Conservation (phyloP, 2,797 vertebrate genomes). For the Acrossocheilus wenchowensis region DNA sequence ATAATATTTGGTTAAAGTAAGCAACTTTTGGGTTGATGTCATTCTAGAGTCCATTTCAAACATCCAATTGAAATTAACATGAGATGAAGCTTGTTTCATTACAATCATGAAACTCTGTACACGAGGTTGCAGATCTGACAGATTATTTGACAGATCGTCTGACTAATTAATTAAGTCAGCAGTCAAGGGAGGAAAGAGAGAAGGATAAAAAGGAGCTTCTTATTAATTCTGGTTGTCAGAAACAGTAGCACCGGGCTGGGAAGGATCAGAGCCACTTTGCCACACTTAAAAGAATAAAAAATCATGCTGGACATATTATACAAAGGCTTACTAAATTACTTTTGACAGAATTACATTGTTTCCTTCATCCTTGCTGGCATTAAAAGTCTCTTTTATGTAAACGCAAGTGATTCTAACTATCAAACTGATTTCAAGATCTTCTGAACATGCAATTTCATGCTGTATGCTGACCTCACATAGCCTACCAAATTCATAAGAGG, state of each 20-base stretch:
- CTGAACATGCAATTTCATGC: background rate
- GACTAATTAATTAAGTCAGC: slow-evolving; percentile 23
- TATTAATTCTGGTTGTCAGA: background rate
- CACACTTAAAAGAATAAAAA: background rate
- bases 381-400: slow-evolving; percentile 6
- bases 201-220: slow-evolving; percentile 22
- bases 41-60: background rate
- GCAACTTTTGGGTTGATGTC: background rate
- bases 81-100: slow-evolving; percentile 2
- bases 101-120: background rate
- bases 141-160: slow-evolving; percentile 9
- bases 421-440: background rate
- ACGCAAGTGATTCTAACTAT: background rate
- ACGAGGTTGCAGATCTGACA: slow-evolving; percentile 4
- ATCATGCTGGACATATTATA: background rate
- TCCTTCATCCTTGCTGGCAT: background rate
- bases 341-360: slow-evolving; percentile 7
- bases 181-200: background rate
- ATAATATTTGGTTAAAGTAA: background rate
- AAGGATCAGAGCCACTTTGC: background rate
- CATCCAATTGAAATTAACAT: background rate
- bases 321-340: background rate
- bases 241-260: background rate
- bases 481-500: slow-evolving; percentile 21
- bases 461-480: slow-evolving; percentile 2